These are phyloP conservation scores for Lasioglossum calceatum DNA, from an alignment of 2,888 invertebrate species.

Conservation along the genomic window DNA sequence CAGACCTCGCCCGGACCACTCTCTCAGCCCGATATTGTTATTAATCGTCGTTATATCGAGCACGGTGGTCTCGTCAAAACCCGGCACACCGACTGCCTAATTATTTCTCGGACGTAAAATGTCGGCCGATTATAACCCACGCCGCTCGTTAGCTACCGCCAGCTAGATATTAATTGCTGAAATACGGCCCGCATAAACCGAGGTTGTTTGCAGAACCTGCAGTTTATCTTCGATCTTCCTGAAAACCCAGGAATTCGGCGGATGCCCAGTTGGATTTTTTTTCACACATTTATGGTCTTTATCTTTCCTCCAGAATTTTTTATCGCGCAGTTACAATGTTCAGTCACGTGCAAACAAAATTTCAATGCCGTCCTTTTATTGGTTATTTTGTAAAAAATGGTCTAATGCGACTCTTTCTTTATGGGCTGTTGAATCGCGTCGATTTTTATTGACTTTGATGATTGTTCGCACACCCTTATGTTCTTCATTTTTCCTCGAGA, in stretches of 20 bases:
- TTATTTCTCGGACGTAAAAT: slow-evolving; percentile 47
- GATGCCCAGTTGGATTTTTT: not conserved
- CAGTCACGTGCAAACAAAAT: too few species aligned
- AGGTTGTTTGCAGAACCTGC: not conserved
- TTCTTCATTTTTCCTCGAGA: not conserved
- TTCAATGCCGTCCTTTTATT: too few species aligned
- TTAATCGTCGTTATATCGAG: slow-evolving; percentile 65
- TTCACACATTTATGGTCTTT: too few species aligned
- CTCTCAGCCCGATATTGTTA: slow-evolving; percentile 41
- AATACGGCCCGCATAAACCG: not conserved
- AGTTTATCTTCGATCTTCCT: not conserved
- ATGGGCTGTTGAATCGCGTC: too few species aligned
- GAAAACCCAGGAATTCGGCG: not conserved
- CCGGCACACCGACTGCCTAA: slow-evolving; percentile 24
- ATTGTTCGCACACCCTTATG: not conserved
- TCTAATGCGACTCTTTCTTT: too few species aligned
- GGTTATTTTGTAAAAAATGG: too few species aligned
- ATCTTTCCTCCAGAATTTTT: not conserved
- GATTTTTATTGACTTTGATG: too few species aligned
- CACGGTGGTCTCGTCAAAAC: slow-evolving; percentile 61
- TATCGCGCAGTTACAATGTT: not conserved
- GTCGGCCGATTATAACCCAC: slow-evolving; percentile 15
- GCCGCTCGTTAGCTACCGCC: slow-evolving; percentile 2
- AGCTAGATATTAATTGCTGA: slow-evolving; percentile 14
- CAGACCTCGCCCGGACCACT: slow-evolving; percentile 9